A percentile compares a stretch with the other conserved stretches of the same genome.
phyloP scores from a whole-genome alignment of 2,113 vertebrate species.

The Myanophis thanlyinensis region DNA sequence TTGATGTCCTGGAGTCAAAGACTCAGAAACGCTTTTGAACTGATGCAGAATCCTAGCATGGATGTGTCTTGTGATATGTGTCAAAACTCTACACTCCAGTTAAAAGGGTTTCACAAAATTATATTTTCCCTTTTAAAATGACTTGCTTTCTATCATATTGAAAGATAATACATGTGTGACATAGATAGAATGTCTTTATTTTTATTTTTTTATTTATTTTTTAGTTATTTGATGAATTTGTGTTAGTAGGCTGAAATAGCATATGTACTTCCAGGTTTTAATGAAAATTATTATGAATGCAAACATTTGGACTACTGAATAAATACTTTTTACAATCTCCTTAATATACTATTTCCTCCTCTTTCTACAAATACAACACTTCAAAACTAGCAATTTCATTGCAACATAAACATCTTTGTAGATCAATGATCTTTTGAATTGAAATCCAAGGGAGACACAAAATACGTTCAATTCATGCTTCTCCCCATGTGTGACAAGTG shows the following conservation, averaged over 20 bases:
- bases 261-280: constrained; percentile 46
- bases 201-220: not conserved
- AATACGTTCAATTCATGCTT: not conserved
- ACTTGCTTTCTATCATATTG: not conserved
- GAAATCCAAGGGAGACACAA: not conserved
- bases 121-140: not conserved
- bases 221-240: not conserved
- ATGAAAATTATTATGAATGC: constrained; percentile 41
- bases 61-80: not conserved
- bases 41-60: not conserved
- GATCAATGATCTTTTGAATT: not conserved
- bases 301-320: constrained; percentile 41
- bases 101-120: not conserved
- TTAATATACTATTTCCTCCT: not conserved
- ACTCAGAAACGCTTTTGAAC: not conserved
- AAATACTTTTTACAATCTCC: not conserved
- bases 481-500: not conserved
- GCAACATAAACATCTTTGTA: not conserved
- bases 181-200: not conserved
- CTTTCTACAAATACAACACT: not conserved
- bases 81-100: not conserved
- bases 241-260: constrained; percentile 46
- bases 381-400: not conserved
- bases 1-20: not conserved
- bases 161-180: not conserved